Percentiles rank a stretch among this genome's conserved stretches.
Conservation (phyloP, 2,888 invertebrate genomes). For the Hirtodrosophila histrioides region DNA sequence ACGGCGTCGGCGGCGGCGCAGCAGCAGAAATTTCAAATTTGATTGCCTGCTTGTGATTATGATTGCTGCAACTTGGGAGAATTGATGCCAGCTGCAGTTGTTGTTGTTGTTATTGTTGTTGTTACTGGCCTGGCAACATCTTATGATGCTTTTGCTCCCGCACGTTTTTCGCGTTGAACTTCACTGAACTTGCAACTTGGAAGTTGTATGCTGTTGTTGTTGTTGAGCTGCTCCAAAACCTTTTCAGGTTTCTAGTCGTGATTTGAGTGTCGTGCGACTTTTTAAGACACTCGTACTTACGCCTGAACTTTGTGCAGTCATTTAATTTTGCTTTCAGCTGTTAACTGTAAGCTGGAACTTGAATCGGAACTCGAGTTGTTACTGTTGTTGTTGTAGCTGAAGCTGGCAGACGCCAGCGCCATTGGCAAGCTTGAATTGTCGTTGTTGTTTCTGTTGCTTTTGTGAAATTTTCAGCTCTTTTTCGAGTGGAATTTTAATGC, state of each 20-base stretch:
- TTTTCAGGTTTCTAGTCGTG: conserved; percentile 71
- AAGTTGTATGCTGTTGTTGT: conserved; percentile 30
- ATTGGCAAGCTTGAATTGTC: conserved; percentile 34
- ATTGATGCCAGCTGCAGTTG: conserved; percentile 39
- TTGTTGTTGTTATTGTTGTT: conserved; percentile 25
- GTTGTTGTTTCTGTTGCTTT: conserved; percentile 32
- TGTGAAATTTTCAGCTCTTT: conserved; percentile 65
- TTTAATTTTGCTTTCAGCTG: conserved; percentile 74
- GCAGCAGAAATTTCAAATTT: conserved; percentile 56
- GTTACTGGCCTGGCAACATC: conserved; percentile 40
- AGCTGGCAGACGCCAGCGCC: conserved; percentile 49
- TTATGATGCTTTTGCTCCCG: conserved; percentile 69
- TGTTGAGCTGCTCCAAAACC: conserved; percentile 56
- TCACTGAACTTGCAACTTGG: conserved; percentile 76
- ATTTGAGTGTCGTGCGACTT: conserved; percentile 79
- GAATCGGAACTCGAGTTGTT: conserved; percentile 34
- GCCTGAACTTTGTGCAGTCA: conserved; percentile 77
- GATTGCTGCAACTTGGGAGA: conserved; percentile 42
- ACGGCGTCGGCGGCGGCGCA: conserved; percentile 25
- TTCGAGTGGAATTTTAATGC: conserved; percentile 78
- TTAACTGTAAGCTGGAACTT: conserved; percentile 60
- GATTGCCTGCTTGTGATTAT: conserved; percentile 60
- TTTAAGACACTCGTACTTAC: conserved; percentile 58
- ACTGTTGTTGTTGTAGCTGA: conserved; percentile 16
- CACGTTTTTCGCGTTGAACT: conserved; percentile 80